Evolutionary conservation across 2,113 vertebrate genomes (phyloP).

Genomic region (Callithrix jacchus): DNA sequence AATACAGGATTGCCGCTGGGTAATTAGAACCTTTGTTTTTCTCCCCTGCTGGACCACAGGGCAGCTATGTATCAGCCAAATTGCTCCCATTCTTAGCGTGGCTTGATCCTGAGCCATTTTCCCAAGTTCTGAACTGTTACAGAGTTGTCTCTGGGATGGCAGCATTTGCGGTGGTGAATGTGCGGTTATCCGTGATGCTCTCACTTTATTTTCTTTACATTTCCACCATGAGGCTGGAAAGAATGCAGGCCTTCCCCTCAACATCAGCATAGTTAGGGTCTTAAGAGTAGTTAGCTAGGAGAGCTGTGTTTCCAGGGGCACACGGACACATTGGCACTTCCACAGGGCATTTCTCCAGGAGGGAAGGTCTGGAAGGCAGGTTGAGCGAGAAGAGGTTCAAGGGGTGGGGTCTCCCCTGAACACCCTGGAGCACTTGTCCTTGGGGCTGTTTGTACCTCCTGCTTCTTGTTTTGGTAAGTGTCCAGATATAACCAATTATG

Average conservation of each 20-base stretch:
- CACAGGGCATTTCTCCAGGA: not conserved
- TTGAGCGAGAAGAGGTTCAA: not conserved
- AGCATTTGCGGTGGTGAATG: not conserved
- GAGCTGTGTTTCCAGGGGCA: not conserved
- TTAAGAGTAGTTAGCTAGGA: fast-evolving
- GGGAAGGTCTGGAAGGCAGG: not conserved
- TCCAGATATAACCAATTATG: not conserved
- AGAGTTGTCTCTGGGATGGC: not conserved
- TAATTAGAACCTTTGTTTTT: not conserved
- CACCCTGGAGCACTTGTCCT: fast-evolving
- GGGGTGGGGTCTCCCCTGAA: too few species aligned
- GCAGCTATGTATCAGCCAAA: not conserved
- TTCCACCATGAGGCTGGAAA: not conserved
- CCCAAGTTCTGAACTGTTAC: not conserved
- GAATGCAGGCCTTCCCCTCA: not conserved
- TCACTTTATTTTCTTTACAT: not conserved
- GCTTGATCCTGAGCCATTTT: not conserved
- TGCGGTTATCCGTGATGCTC: not conserved
- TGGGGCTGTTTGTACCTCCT: not conserved
- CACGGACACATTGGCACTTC: fast-evolving
- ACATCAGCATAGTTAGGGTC: not conserved
- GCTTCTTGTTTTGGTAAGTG: not conserved
- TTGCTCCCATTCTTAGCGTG: not conserved
- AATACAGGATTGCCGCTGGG: not conserved
- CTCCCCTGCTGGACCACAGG: not conserved